phyloP scores from a whole-genome alignment of 2,797 vertebrate genomes.

The Taeniopygia guttata region DNA sequence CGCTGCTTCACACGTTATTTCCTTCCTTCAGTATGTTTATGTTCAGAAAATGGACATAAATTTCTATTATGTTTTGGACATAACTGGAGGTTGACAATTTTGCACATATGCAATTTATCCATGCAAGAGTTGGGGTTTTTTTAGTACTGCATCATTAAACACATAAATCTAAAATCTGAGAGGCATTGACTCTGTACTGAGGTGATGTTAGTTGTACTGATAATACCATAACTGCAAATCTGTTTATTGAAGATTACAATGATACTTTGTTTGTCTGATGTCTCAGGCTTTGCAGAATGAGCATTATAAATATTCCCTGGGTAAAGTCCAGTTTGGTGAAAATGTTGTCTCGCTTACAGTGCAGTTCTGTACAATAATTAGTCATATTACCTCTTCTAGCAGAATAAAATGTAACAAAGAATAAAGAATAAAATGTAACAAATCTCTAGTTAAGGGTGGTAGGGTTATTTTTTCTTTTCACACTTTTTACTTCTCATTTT shows the following conservation, averaged over 20 bases:
- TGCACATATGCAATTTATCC: not conserved
- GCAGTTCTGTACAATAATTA: not conserved
- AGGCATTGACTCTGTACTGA: not conserved
- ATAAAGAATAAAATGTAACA: not conserved
- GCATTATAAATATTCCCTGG: not conserved
- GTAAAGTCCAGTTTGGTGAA: not conserved
- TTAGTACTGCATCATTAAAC: not conserved
- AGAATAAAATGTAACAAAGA: not conserved
- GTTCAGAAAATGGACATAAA: not conserved
- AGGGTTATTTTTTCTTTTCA: not conserved
- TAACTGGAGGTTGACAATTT: not conserved
- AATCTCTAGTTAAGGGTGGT: not conserved
- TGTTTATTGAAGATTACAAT: not conserved
- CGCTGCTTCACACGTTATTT: not conserved
- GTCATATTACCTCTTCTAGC: not conserved
- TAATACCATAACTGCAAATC: not conserved
- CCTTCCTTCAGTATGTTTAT: not conserved
- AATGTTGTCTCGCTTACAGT: not conserved
- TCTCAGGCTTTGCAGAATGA: not conserved
- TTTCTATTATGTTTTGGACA: too few relatives aligned
- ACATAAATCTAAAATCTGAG: not conserved
- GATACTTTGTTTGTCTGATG: not conserved
- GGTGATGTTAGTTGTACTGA: not conserved
- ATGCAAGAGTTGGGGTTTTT: not conserved
- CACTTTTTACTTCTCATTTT: conserved; percentile 11